These are phyloP conservation scores for Synergus umbraculus DNA, from an alignment of 2,888 invertebrate genomes.

Conservation along the genomic window DNA sequence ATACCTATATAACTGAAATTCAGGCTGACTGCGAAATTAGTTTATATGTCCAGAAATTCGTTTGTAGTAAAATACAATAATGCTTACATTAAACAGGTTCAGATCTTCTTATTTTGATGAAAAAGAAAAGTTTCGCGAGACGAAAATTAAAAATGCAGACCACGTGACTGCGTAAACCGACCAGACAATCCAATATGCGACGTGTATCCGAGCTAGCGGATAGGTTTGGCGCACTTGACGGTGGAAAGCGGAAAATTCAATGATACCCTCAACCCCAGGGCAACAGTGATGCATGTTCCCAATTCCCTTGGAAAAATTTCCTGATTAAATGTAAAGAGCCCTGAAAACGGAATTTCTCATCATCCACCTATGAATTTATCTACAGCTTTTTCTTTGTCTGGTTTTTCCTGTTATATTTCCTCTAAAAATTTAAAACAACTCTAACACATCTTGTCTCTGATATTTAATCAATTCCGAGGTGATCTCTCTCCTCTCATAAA, in stretches of 20 bases:
- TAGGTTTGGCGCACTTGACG: slow-evolving; percentile 23
- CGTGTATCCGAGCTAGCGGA: slow-evolving; percentile 32
- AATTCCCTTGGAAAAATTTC: slow-evolving; percentile 40
- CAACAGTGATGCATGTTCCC: slow-evolving; percentile 28
- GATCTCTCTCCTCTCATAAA: not conserved
- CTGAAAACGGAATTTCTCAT: slow-evolving; percentile 14
- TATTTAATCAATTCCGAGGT: not conserved
- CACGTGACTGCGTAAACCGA: slow-evolving; percentile 42
- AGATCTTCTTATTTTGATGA: not conserved
- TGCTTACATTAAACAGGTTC: not conserved
- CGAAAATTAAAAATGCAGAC: slow-evolving; percentile 36
- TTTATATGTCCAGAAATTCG: slow-evolving; percentile 7
- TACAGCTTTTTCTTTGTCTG: not conserved
- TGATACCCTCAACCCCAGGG: slow-evolving; percentile 28
- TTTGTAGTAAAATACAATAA: not conserved
- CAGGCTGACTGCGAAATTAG: not conserved
- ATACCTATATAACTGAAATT: slow-evolving; percentile 3
- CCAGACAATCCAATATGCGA: slow-evolving; percentile 46
- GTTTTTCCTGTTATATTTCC: no score
- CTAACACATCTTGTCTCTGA: not conserved
- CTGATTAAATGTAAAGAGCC: slow-evolving; percentile 31
- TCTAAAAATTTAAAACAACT: no score
- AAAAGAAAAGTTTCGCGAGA: not conserved
- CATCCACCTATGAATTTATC: slow-evolving; percentile 18
- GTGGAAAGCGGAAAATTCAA: slow-evolving; percentile 33